A percentile compares a stretch with the other conserved stretches of the same genome.
Evolutionary conservation across 2,113 vertebrate genomes (phyloP).

Genomic region (Xiphophorus hellerii): DNA sequence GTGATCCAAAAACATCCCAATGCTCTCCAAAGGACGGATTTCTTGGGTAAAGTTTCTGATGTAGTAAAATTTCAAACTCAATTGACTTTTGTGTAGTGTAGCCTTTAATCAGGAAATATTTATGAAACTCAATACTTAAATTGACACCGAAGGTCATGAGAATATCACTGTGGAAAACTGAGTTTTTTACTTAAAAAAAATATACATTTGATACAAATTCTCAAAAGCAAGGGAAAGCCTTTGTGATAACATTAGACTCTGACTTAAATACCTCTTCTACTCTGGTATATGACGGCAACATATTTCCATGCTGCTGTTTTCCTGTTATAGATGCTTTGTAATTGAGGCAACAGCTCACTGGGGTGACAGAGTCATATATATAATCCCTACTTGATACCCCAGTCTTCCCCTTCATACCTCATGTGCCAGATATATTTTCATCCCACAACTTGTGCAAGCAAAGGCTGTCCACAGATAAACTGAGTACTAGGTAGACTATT

Average conservation of each 20-base stretch:
- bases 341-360: conserved; percentile 20
- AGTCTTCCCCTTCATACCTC: conserved; percentile 17
- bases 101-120: too few relatives aligned
- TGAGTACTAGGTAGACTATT: conserved; percentile 17
- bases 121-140: too few relatives aligned
- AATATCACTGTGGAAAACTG: too few relatives aligned
- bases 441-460: conserved; percentile 13
- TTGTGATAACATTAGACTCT: conserved; percentile 22
- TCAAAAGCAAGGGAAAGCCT: conserved; percentile 12
- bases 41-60: background rate
- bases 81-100: background rate
- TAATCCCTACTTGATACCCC: conserved; percentile 37
- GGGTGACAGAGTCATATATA: conserved; percentile 25
- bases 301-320: conserved; percentile 49
- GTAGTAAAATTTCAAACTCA: background rate
- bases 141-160: too few relatives aligned
- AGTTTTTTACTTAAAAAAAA: conserved; percentile 16
- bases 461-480: conserved; percentile 31
- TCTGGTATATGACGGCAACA: conserved; percentile 30
- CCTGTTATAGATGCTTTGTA: conserved; percentile 54
- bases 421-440: conserved; percentile 28
- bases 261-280: conserved; percentile 9
- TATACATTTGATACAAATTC: conserved; percentile 6
- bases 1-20: background rate
- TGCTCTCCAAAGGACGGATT: background rate